Conservation (phyloP, 2,888 invertebrate species). For the Stictocephala bisonia region DNA sequence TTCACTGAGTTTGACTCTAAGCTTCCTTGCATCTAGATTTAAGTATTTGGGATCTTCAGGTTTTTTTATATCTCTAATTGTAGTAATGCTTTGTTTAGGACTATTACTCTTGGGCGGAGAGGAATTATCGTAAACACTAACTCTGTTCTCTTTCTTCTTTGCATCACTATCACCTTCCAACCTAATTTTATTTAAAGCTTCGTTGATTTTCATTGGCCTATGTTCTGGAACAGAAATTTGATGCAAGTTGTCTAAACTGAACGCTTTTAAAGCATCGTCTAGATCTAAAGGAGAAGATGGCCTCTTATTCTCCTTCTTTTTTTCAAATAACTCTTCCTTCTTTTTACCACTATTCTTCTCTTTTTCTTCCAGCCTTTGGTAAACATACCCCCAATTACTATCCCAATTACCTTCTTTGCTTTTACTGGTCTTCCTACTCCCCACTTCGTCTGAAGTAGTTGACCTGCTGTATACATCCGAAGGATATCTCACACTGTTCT, state of each 20-base stretch:
- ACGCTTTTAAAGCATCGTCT: slow-evolving; percentile 70
- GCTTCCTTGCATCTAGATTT: slow-evolving; percentile 37
- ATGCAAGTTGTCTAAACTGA: slow-evolving; percentile 66
- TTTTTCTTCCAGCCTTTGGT: slow-evolving; percentile 75
- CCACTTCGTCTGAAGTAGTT: slow-evolving; percentile 46
- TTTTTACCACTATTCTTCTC: slow-evolving; percentile 60
- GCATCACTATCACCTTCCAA: slow-evolving; percentile 28
- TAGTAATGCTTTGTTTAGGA: slow-evolving; percentile 27
- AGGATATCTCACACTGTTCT: slow-evolving; percentile 45
- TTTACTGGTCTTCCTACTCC: slow-evolving; percentile 33
- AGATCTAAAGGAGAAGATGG: slow-evolving; percentile 67
- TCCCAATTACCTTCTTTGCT: slow-evolving; percentile 68
- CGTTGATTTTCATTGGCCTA: slow-evolving; percentile 39
- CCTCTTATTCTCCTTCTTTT: slow-evolving; percentile 65
- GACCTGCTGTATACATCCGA: slow-evolving; percentile 43
- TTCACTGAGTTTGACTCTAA: slow-evolving; percentile 39
- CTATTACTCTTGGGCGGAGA: slow-evolving; percentile 35
- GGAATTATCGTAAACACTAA: slow-evolving; percentile 44
- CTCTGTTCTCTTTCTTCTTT: slow-evolving; percentile 38
- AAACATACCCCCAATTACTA: slow-evolving; percentile 82
- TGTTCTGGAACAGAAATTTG: slow-evolving; percentile 42
- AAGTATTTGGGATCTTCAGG: slow-evolving; percentile 23
- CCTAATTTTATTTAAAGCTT: slow-evolving; percentile 38
- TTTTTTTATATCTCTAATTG: slow-evolving; percentile 28
- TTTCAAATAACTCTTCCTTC: slow-evolving; percentile 65